These are phyloP conservation scores for Leucania comma DNA, from an alignment of 2,888 invertebrate species.

Conservation along the genomic window DNA sequence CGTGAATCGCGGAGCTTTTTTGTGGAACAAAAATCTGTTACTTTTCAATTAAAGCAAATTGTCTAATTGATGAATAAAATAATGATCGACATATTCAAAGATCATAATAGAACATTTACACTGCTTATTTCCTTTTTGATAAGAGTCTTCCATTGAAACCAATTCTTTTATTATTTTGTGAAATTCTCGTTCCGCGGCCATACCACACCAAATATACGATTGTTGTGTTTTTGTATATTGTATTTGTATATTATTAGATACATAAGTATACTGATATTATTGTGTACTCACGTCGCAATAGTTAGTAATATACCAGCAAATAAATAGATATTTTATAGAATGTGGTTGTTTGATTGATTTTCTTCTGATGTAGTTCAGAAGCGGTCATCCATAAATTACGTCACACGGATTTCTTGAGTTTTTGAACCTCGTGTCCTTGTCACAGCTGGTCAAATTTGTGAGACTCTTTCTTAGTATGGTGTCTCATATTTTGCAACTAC, in stretches of 20 bases:
- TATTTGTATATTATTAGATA: slow-evolving; percentile 65
- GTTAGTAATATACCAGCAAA: slow-evolving; percentile 64
- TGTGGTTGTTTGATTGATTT: slow-evolving; percentile 28
- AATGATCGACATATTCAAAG: neutral
- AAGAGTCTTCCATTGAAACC: slow-evolving; percentile 32
- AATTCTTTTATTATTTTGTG: neutral
- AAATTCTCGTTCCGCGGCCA: slow-evolving; percentile 67
- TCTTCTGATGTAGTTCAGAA: neutral
- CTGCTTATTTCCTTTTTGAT: neutral
- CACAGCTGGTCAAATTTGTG: too few species aligned
- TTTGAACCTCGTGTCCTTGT: too few species aligned
- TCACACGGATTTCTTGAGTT: neutral
- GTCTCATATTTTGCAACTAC: too few species aligned
- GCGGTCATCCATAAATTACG: neutral
- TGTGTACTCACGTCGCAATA: slow-evolving; percentile 65
- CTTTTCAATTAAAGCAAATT: neutral
- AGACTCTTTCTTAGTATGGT: too few species aligned
- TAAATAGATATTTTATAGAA: slow-evolving; percentile 68
- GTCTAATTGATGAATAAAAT: neutral
- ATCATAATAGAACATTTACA: neutral
- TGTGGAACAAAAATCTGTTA: neutral
- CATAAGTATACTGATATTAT: slow-evolving; percentile 62
- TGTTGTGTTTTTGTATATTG: slow-evolving; percentile 71
- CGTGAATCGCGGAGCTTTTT: slow-evolving; percentile 40
- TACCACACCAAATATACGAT: slow-evolving; percentile 74